Evolutionary conservation across 2,113 vertebrate species (phyloP).

Genomic region (Pholis gunnellus): DNA sequence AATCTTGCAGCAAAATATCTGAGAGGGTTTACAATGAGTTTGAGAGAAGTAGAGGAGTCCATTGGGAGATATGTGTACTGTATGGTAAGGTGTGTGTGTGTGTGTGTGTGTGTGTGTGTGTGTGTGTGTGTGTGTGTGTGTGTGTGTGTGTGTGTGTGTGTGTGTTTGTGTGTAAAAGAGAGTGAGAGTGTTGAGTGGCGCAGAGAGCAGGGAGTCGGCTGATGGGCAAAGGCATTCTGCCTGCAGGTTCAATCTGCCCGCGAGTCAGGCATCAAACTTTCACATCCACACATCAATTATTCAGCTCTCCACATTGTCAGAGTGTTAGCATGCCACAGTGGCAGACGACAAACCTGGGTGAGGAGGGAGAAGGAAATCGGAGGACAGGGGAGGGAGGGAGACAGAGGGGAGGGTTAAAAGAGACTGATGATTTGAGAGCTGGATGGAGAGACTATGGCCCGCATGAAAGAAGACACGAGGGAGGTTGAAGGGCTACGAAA

Average conservation of each 20-base stretch:
- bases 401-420: constrained; percentile 19
- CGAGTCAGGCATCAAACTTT: constrained; percentile 85
- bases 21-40: constrained; percentile 67
- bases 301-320: constrained; percentile 75
- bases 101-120: constrained; percentile 41
- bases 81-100: constrained; percentile 47
- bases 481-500: background rate
- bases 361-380: constrained; percentile 49
- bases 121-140: constrained; percentile 37
- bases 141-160: constrained; percentile 44
- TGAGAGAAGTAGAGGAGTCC: constrained; percentile 53
- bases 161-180: constrained; percentile 15
- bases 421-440: constrained; percentile 27
- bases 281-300: constrained; percentile 84
- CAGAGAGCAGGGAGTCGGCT: constrained; percentile 68
- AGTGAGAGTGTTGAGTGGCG: constrained; percentile 55
- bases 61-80: constrained; percentile 60
- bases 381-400: constrained; percentile 21
- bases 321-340: constrained; percentile 76
- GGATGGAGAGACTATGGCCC: constrained; percentile 27
- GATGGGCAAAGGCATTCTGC: constrained; percentile 76
- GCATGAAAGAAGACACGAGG: constrained; percentile 2
- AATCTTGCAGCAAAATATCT: constrained; percentile 71
- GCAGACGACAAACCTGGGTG: constrained; percentile 72
- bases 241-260: constrained; percentile 85